Conservation (phyloP, 2,888 invertebrate genomes). For the Gnatocerus cornutus region DNA sequence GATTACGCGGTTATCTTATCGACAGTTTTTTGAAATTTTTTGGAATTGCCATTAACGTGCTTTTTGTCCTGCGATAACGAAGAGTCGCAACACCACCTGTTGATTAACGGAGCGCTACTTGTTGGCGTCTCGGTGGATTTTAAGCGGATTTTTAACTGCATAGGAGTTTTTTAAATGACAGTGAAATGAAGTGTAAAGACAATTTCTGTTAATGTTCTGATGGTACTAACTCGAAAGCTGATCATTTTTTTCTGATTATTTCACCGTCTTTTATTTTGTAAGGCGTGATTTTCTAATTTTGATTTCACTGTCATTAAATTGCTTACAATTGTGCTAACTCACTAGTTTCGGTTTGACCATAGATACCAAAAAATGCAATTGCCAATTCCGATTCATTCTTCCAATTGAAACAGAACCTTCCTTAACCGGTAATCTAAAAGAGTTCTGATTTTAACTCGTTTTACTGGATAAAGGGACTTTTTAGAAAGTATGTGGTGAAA, state of each 20-base stretch:
- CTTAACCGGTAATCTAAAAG: too few relatives aligned
- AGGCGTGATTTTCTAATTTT: slow-evolving; percentile 14
- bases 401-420: too few relatives aligned
- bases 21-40: slow-evolving; percentile 11
- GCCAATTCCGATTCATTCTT: too few relatives aligned
- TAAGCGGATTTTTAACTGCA: neutral
- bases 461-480: too few relatives aligned
- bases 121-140: neutral
- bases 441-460: too few relatives aligned
- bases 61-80: slow-evolving; percentile 35
- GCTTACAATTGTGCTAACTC: slow-evolving; percentile 1
- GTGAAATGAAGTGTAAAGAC: slow-evolving; percentile 1
- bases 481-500: too few relatives aligned
- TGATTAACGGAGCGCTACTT: slow-evolving; percentile 24
- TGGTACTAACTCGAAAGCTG: neutral
- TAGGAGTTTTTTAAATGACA: neutral
- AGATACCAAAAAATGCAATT: too few relatives aligned
- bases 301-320: slow-evolving; percentile 1
- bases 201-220: slow-evolving; percentile 3
- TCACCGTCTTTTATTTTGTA: neutral
- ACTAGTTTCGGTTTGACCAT: neutral
- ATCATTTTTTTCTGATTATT: slow-evolving; percentile 16
- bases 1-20: slow-evolving; percentile 18
- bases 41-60: slow-evolving; percentile 15
- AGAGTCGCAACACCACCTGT: slow-evolving; percentile 36